Evolutionary conservation across 2,888 invertebrate species (phyloP), one percentile per base, ranked within the genome.

Genomic region (Drosophila meridionalis): DNA sequence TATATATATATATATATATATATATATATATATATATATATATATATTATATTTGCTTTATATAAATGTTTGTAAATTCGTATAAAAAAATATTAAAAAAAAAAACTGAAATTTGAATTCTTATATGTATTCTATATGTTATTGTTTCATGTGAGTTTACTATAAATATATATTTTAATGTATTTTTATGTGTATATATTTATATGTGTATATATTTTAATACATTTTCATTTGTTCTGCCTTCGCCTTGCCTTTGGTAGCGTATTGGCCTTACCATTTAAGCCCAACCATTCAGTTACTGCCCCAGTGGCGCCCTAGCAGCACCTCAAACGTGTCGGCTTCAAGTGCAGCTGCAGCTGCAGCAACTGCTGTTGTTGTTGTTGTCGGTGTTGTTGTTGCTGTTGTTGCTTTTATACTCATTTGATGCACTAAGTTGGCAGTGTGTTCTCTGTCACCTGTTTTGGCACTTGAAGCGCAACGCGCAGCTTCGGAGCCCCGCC

Each of bases 391-490:
- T 64, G 34, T 38, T 57, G 60, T 11, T 57, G 28, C 8, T n/a
- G 58, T 40, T 55, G 64, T 34, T 63, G 67, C 56, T 62, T 48
- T 66, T 66, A 34, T 72, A 77, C 74, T 71, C 64, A 63, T 63
- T 71, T 74, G 77, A 71, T 73, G 87, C 73, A 76, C 62, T 63
- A 72, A 82, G 73, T 80, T 81, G 40, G 47, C 71, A 64, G 65
- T 65, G 78, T 74, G 75, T 69, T 80, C 71, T 69, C 72, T 76
- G 85, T 85, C 89, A 87, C 85, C 87, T 87, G 69, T 75, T 89
- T 57, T 67, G 66, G 65, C 87, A 89, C 85, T 85, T 85, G 80
- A 85, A 73, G 65, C 62, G 62, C 57, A 42, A 14, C 56, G 56
- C 56, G 61, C 69, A 52, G 71, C 65, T 74, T 69, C 70, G 73